Evolutionary conservation across 2,797 vertebrate genomes (phyloP).

Genomic region (Octomys mimax): DNA sequence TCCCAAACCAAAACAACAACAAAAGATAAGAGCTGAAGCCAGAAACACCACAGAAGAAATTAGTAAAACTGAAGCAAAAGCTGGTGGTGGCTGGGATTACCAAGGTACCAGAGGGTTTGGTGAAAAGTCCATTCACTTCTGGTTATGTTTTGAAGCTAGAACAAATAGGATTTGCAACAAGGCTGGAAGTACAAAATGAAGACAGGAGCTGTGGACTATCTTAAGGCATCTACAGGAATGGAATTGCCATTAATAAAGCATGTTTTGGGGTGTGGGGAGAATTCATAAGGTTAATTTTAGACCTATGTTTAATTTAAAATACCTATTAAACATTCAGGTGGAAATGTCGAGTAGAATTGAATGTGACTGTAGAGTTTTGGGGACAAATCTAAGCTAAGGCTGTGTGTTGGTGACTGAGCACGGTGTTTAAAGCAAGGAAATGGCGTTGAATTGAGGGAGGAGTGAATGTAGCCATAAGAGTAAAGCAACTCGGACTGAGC

Average conservation of each 20-base stretch:
- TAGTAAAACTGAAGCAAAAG: not conserved
- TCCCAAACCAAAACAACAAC: no score
- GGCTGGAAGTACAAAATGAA: not conserved
- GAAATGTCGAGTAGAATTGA: conserved; percentile 65
- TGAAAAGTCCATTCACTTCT: not conserved
- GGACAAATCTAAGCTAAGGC: not conserved
- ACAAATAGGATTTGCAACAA: conserved; percentile 11
- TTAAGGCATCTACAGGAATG: not conserved
- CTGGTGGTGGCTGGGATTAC: not conserved
- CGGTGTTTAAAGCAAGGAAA: conserved; percentile 51
- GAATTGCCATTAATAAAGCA: conserved; percentile 59
- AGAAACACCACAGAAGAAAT: not conserved
- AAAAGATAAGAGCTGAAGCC: not conserved
- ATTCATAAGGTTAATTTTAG: conserved; percentile 67
- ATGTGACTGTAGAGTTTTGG: conserved; percentile 52
- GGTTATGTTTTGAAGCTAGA: conserved; percentile 24
- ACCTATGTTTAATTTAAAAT: conserved; percentile 76
- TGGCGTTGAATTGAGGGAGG: not conserved
- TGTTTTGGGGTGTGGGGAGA: not conserved
- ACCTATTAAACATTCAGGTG: conserved; percentile 72
- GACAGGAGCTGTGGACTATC: not conserved
- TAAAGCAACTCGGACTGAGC: not conserved
- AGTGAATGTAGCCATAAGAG: not conserved
- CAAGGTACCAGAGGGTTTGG: not conserved
- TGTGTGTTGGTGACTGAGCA: not conserved